Evolutionary conservation across 1,140 invertebrate species (phyloP).

Genomic region (Euwallacea fornicatus): DNA sequence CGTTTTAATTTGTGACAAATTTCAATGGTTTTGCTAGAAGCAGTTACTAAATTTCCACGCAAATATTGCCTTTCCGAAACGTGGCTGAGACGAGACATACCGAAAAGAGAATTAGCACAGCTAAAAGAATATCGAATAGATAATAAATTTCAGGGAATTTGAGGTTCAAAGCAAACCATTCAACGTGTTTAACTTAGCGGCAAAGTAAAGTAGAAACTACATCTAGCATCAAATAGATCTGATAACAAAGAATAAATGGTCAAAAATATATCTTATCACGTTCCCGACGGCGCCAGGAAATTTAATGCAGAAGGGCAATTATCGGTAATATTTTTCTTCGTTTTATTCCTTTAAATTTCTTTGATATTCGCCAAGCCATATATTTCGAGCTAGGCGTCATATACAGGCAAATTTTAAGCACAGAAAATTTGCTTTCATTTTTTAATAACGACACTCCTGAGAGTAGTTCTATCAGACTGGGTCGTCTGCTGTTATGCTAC

Average conservation of each 20-base stretch:
- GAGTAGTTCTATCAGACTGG: slow-evolving; percentile 41
- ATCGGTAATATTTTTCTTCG: slow-evolving; percentile 24
- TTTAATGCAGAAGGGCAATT: slow-evolving; percentile 15
- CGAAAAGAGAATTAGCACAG: too few relatives aligned
- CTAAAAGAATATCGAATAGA: too few relatives aligned
- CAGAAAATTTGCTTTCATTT: slow-evolving; percentile 45
- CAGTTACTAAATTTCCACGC: too few relatives aligned
- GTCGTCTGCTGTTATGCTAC: slow-evolving; percentile 11
- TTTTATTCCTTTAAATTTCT: slow-evolving; percentile 24
- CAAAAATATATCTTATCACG: slow-evolving; percentile 18
- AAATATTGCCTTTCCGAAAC: too few relatives aligned
- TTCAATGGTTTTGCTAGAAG: too few relatives aligned
- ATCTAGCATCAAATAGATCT: slow-evolving; percentile 1
- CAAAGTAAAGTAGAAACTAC: too few relatives aligned
- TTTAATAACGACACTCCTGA: slow-evolving; percentile 48
- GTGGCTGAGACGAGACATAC: too few relatives aligned
- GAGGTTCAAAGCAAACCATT: not conserved
- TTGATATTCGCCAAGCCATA: not conserved
- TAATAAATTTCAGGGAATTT: not conserved
- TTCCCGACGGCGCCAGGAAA: not conserved
- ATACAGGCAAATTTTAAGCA: slow-evolving; percentile 45
- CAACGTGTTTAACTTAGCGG: not conserved
- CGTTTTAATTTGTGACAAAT: too few relatives aligned
- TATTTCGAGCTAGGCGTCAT: slow-evolving; percentile 26
- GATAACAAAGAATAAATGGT: slow-evolving; percentile 1